phyloP scores from a whole-genome alignment of 2,888 invertebrate species.

The Drosophila paracracens region DNA sequence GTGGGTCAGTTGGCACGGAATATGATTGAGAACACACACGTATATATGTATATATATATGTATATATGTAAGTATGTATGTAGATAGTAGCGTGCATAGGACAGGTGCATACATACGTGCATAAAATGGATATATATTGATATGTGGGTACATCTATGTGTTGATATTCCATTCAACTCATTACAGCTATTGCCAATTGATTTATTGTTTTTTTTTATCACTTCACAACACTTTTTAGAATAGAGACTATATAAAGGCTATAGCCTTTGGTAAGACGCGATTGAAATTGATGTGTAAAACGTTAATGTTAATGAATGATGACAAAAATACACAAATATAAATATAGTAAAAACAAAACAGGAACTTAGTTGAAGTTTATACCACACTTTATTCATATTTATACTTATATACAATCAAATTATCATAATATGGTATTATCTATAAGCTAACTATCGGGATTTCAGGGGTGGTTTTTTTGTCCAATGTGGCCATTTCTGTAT shows the following conservation, averaged over 20 bases:
- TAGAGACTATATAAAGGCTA: not conserved
- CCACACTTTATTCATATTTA: constrained; percentile 30
- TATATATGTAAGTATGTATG: not conserved
- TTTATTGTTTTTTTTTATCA: constrained; percentile 9
- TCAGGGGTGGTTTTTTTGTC: constrained; percentile 43
- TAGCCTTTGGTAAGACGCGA: constrained; percentile 28
- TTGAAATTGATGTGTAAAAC: constrained; percentile 5
- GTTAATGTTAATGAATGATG: not conserved
- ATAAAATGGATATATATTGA: constrained; percentile 24
- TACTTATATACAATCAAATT: constrained; percentile 17
- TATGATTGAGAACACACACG: constrained; percentile 1
- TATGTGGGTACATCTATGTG: constrained; percentile 5
- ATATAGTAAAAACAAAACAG: not conserved
- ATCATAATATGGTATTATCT: constrained; percentile 1
- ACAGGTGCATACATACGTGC: constrained; percentile 23
- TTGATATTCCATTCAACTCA: constrained; percentile 82
- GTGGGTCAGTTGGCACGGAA: constrained; percentile 19
- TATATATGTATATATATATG: constrained; percentile 8
- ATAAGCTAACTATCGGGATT: constrained; percentile 4
- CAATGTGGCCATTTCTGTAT: constrained; percentile 90
- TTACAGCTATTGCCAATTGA: constrained; percentile 39
- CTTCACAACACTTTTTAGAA: constrained; percentile 49
- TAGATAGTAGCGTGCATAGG: not conserved
- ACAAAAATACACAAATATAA: not conserved
- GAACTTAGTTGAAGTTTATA: not conserved